Percentiles rank a stretch among this genome's conserved stretches.
phyloP scores from a whole-genome alignment of 2,113 vertebrate genomes.

The Aleadryas rufinucha region DNA sequence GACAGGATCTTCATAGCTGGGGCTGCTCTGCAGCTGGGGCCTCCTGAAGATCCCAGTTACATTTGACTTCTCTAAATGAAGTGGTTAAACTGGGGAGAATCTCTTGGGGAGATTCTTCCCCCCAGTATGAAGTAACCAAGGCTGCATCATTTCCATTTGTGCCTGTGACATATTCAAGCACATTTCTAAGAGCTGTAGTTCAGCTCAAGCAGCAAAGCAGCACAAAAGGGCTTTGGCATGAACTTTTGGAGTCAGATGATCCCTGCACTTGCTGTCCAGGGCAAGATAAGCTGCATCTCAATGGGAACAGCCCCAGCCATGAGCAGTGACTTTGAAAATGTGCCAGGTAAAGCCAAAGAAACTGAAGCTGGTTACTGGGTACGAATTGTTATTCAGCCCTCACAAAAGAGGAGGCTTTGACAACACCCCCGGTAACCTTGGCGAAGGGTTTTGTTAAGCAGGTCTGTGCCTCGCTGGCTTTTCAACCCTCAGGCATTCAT shows the following conservation, averaged over 20 bases:
- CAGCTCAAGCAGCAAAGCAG: not conserved
- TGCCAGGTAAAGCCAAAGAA: slow-evolving; percentile 57
- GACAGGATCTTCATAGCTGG: not conserved
- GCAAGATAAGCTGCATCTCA: slow-evolving; percentile 39
- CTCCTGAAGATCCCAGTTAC: not conserved
- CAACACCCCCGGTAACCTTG: slow-evolving; percentile 55
- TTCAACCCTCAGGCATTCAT: slow-evolving; percentile 51
- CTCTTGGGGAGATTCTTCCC: not conserved
- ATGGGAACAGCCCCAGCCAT: not conserved
- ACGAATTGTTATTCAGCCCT: slow-evolving; percentile 51
- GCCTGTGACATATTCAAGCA: not conserved
- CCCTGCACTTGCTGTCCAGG: not conserved
- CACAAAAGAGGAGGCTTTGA: slow-evolving; percentile 51
- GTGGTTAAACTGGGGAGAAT: not conserved
- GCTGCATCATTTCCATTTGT: not conserved
- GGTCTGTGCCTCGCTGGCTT: slow-evolving; percentile 48
- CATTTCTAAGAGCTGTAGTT: not conserved
- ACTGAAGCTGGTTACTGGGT: slow-evolving; percentile 3
- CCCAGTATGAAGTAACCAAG: not conserved
- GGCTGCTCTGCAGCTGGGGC: not conserved
- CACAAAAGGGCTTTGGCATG: slow-evolving; percentile 16
- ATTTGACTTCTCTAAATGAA: not conserved
- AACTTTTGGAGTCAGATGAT: not conserved
- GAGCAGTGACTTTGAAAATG: slow-evolving; percentile 48
- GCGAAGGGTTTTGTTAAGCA: slow-evolving; percentile 61